These are phyloP conservation scores for Pachycephala philippinensis DNA, from an alignment of 2,113 vertebrate genomes.

Conservation along the genomic window DNA sequence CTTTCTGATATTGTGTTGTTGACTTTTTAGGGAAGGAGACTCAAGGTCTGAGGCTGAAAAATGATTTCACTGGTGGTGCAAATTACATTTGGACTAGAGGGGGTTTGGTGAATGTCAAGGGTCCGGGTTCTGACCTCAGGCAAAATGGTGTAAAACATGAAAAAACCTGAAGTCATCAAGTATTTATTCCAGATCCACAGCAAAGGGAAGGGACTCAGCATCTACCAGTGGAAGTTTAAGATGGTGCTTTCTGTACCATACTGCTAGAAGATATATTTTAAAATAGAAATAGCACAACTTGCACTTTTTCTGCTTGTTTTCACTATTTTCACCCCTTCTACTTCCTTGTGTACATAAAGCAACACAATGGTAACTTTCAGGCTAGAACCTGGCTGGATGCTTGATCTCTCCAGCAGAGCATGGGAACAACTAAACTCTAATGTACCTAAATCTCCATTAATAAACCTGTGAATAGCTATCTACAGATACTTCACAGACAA, in stretches of 20 bases:
- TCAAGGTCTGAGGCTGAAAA: slow-evolving; percentile 17
- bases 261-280: background rate
- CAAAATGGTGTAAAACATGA: background rate
- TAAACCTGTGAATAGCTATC: background rate
- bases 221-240: background rate
- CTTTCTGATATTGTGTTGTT: slow-evolving; percentile 11
- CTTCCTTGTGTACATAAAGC: background rate
- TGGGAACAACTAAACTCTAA: background rate
- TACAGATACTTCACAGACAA: background rate
- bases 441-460: background rate
- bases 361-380: background rate
- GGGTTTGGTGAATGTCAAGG: background rate
- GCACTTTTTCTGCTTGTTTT: background rate
- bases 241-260: background rate
- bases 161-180: background rate
- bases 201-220: background rate
- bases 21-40: background rate
- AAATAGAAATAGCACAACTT: background rate
- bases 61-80: background rate
- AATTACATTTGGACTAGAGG: background rate
- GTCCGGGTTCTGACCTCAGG: background rate
- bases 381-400: background rate
- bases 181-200: background rate
- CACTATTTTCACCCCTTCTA: background rate
- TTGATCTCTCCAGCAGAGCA: background rate